Base-by-base conservation (phyloP, 2,113 vertebrate species). In the Tapirus terrestris region DNA sequence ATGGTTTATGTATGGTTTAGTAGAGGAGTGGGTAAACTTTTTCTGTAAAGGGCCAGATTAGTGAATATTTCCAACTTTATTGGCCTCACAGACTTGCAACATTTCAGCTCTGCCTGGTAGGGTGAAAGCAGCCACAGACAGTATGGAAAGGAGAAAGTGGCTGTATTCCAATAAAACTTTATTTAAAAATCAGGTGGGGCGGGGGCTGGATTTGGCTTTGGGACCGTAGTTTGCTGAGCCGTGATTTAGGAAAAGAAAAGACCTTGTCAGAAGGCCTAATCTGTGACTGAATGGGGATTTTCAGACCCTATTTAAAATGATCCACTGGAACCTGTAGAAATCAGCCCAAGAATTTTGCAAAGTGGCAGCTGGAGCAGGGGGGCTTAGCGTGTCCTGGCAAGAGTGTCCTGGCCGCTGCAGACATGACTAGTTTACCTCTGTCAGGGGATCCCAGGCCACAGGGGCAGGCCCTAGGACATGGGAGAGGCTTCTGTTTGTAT, bases 51-150 rank as follows among this genome's bases (percentile, higher is more conserved):
- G 53, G 36, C 8, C 43, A 75, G 56, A 33, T 70, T 58, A 48
- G 53, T 60, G 68, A 89, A 45, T 56, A 31, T 51, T 87, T 87
- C 48, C 25, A 36, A 83, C 31, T 89, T 92, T 67, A n/a, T 73
- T 61, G 45, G 67, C 33, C 29, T 39, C 27, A 56, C 9, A 80
- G 21, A 72, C 23, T 31, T 67, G 58, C 31, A 84, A 3, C 33
- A 70, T 94, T 70, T 65, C 14, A 65, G 1, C 63, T 92, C 43
- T 70, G 36, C 33, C 13, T 21, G 10, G 17, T 36, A 36, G 45
- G 12, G 13, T 21, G 10, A 60, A 79, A 73, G 14, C 29, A 72
- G 39, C 9, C 33, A 60, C 18, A 45, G 51, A 60, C 21, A 39
- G 27, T 29, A 29, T 20, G 5, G 25, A 60, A 51, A 91, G 14